phyloP scores from a whole-genome alignment of 2,797 vertebrate species.

The Hippocampus kuda region DNA sequence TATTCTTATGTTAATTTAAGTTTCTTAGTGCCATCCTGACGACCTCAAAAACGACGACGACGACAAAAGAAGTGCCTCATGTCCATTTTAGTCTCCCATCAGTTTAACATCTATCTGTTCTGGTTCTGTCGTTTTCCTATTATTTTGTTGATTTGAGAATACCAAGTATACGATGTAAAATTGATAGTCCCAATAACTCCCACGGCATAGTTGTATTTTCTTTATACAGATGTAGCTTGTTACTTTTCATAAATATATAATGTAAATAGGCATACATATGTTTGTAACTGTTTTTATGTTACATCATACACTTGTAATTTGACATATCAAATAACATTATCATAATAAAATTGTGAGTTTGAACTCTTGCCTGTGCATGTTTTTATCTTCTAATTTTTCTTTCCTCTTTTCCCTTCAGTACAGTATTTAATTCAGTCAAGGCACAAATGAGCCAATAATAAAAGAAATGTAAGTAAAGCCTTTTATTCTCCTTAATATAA shows the following conservation, averaged over 20 bases:
- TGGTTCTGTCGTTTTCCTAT: slow-evolving; percentile 67
- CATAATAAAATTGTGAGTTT: slow-evolving; percentile 87
- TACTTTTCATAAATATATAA: slow-evolving; percentile 85
- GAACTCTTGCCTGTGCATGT: slow-evolving; percentile 34
- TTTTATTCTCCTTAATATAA: background rate
- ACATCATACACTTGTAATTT: slow-evolving; percentile 89
- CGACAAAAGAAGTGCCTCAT: slow-evolving; percentile 84
- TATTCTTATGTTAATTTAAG: slow-evolving; percentile 50
- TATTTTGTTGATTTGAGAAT: slow-evolving; percentile 70
- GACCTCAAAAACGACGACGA: slow-evolving; percentile 60
- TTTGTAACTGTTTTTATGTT: slow-evolving; percentile 95
- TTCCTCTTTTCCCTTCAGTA: no score
- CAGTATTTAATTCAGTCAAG: background rate
- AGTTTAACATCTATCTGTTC: slow-evolving; percentile 74
- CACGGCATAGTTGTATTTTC: slow-evolving; percentile 83
- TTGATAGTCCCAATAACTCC: slow-evolving; percentile 78
- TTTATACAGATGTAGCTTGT: slow-evolving; percentile 82
- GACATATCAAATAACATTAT: slow-evolving; percentile 84
- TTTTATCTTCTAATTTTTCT: background rate
- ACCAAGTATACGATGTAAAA: slow-evolving; percentile 81
- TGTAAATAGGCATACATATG: slow-evolving; percentile 93
- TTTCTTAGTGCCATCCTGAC: slow-evolving; percentile 71
- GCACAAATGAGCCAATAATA: background rate
- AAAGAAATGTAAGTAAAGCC: background rate
- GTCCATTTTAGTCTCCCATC: slow-evolving; percentile 79